A percentile compares a stretch with the other conserved stretches of the same genome.
These are phyloP conservation scores for Callimico goeldii DNA, from an alignment of 2,797 vertebrate species.

Conservation along the genomic window DNA sequence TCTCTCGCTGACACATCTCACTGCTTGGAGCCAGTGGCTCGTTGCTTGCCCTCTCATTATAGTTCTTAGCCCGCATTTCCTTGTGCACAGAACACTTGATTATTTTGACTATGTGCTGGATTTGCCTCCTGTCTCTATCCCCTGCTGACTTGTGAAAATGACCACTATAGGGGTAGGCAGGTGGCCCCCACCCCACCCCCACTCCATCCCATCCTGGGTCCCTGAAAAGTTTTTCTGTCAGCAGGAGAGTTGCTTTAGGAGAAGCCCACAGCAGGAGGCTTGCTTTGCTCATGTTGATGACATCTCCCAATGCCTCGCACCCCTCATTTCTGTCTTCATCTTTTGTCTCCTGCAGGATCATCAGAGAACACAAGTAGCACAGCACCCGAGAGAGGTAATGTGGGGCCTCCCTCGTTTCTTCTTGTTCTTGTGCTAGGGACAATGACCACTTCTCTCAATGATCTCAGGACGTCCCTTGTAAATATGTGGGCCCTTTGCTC, in stretches of 20 bases:
- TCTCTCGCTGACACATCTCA: conserved; percentile 70
- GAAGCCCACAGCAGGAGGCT: not conserved
- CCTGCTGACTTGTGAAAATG: conserved; percentile 66
- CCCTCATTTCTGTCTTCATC: not conserved
- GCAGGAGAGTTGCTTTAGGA: not conserved
- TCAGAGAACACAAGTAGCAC: not conserved
- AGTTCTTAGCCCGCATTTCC: conserved; percentile 82
- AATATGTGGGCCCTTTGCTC: not conserved
- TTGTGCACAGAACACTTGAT: conserved; percentile 66
- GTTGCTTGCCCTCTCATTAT: conserved; percentile 81
- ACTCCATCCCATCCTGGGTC: not conserved
- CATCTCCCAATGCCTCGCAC: not conserved
- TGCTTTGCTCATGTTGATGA: not conserved
- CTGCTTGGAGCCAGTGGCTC: conserved; percentile 71
- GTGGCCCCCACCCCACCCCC: not conserved
- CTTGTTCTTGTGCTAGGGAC: not conserved
- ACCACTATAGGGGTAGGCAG: conserved; percentile 65
- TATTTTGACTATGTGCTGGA: conserved; percentile 64
- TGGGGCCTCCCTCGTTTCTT: not conserved
- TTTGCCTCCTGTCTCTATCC: conserved; percentile 71
- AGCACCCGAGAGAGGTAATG: not conserved
- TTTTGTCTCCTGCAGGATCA: not conserved
- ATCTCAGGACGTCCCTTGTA: not conserved
- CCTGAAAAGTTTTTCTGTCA: not conserved
- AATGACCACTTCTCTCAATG: not conserved